phyloP scores from a whole-genome alignment of 2,888 invertebrate genomes.

The Pachydiplax longipennis region DNA sequence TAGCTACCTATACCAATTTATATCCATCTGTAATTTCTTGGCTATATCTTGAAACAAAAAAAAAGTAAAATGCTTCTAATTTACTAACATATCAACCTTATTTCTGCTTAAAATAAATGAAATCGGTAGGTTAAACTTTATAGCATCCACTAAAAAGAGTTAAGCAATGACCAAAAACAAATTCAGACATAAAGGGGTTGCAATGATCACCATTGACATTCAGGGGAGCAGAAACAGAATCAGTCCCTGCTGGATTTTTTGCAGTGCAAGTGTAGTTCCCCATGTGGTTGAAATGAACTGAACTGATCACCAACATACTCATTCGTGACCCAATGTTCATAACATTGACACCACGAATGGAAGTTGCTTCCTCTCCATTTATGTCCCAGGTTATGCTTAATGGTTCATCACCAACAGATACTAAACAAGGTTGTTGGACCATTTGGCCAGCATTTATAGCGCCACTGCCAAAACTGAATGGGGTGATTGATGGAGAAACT shows the following conservation, averaged over 20 bases:
- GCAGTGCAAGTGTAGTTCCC: constrained; percentile 60
- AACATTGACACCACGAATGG: constrained; percentile 48
- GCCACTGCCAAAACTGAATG: constrained; percentile 74
- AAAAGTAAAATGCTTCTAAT: no score
- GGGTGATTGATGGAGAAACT: constrained; percentile 79
- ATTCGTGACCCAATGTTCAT: constrained; percentile 53
- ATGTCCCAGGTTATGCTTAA: constrained; percentile 73
- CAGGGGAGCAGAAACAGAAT: constrained; percentile 55
- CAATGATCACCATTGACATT: constrained; percentile 44
- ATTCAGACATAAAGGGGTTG: neutral
- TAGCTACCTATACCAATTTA: no score
- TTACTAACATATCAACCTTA: no score
- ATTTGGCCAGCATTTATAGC: constrained; percentile 74
- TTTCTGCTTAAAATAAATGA: no score
- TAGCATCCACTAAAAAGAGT: no score
- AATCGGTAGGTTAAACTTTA: no score
- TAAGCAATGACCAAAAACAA: no score
- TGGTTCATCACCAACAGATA: constrained; percentile 77
- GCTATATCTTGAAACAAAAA: no score
- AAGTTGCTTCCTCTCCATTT: constrained; percentile 53
- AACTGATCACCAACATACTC: constrained; percentile 55
- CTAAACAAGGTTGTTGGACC: constrained; percentile 72
- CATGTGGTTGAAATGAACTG: constrained; percentile 52
- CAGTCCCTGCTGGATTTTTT: constrained; percentile 56
- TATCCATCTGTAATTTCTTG: no score